Base-by-base conservation (phyloP, 1,140 invertebrate genomes). In the Drosophila carrolli region DNA sequence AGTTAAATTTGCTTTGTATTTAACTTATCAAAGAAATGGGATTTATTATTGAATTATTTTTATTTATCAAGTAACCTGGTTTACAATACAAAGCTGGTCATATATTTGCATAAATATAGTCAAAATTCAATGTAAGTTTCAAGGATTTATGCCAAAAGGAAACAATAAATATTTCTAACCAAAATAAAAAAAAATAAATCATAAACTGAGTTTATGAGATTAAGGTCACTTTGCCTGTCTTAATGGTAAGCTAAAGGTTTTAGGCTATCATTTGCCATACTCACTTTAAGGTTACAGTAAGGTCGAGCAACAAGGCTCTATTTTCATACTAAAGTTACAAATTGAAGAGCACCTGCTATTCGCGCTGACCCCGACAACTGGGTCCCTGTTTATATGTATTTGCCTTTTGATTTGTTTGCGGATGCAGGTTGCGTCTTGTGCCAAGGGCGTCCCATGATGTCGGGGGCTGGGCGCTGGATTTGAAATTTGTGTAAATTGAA, bases 401-500 rank as follows among this genome's bases (percentile, higher is more conserved):
- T 78, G 75, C 48, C 67, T 57, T 88, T 79, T 83, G 82, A 88
- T 86, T 86, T 86, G 83, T 83, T 86, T 86, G 84, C 75, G 75
- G 84, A 77, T 86, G 83, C 84, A 86, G 51, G 83, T 67, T 89
- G 84, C 77, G 84, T 89, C 74, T 41, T 75, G 47, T 78, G 84
- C 84, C 79, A 78, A 53, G 65, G 84, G 84, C 84, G 65, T 62
- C 47, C 48, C 40, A 59, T 54, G 47, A 13, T 40, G 50, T 43
- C 48, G 10, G 35, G 46, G 48, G 50, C 19, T 56, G 81, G 84
- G 76, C 50, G 50, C 38, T 61, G 73, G 84, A 84, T 80, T 81
- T 78, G 77, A 89, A 89, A 89, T 89, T 89, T 89, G 84, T 89
- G 84, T 77, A 89, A 89, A 89, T 89, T 89, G 84, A 89, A 89